Evolutionary conservation across 2,113 vertebrate species (phyloP).

Genomic region (Heterochromis multidens): DNA sequence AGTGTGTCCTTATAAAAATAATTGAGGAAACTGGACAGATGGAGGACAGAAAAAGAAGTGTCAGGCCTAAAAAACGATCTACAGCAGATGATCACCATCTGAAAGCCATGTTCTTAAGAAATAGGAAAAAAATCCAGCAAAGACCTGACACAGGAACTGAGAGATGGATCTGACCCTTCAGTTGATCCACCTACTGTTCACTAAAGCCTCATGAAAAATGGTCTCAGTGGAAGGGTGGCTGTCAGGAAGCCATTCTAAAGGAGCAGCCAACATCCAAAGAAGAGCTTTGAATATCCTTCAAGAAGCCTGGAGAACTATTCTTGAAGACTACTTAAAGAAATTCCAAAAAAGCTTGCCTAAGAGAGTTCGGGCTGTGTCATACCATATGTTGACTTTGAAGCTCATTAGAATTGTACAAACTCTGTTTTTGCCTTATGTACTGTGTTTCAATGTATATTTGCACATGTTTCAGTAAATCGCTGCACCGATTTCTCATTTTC

Average conservation of each 20-base stretch:
- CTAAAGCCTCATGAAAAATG: not conserved
- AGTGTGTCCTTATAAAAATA: too few relatives aligned
- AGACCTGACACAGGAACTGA: not conserved
- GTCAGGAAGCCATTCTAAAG: not conserved
- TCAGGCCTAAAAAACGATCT: too few relatives aligned
- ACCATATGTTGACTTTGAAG: not conserved
- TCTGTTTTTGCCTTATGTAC: not conserved
- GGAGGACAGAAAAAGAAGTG: too few relatives aligned
- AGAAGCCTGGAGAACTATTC: not conserved
- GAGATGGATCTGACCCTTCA: not conserved
- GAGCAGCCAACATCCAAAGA: not conserved
- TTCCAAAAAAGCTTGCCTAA: not conserved
- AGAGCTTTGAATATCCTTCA: too few relatives aligned
- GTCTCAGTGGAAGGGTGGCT: not conserved
- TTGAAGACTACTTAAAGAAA: not conserved
- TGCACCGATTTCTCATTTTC: not conserved
- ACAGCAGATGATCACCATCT: not conserved
- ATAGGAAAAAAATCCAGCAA: not conserved
- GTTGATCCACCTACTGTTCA: not conserved
- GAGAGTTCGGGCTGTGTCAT: not conserved
- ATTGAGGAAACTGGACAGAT: too few relatives aligned
- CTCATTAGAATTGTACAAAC: too few relatives aligned
- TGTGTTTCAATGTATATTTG: not conserved
- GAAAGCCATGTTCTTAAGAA: not conserved
- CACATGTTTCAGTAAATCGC: not conserved